Evolutionary conservation across 2,113 vertebrate genomes (phyloP).

Genomic region (Sebastes schlegelii): DNA sequence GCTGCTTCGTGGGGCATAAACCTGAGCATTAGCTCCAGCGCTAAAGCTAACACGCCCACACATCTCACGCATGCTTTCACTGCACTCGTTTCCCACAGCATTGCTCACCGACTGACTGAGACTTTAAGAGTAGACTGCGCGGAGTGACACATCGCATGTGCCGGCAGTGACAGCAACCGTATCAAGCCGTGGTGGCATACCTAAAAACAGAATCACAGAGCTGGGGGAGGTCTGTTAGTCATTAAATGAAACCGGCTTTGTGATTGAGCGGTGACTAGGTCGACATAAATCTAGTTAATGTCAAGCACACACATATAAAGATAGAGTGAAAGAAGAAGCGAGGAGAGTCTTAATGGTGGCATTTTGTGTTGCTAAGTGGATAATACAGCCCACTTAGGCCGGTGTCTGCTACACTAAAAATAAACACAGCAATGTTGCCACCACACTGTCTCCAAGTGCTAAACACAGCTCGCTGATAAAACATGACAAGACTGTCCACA

Average conservation of each 20-base stretch:
- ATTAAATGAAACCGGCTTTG: conserved; percentile 35
- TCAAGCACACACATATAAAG: background rate
- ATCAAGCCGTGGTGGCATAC: conserved; percentile 39
- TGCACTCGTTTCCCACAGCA: conserved; percentile 72
- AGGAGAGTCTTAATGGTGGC: background rate
- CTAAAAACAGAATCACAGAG: conserved; percentile 40
- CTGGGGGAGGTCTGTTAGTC: conserved; percentile 35
- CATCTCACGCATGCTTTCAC: conserved; percentile 82
- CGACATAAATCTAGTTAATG: background rate
- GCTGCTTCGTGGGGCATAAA: conserved; percentile 79
- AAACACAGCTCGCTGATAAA: conserved; percentile 57
- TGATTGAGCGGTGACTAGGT: conserved; percentile 22
- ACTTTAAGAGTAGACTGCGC: conserved; percentile 46
- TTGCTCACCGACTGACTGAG: conserved; percentile 60
- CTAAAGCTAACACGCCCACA: conserved; percentile 79
- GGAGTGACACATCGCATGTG: conserved; percentile 71
- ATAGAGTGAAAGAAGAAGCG: conserved; percentile 1
- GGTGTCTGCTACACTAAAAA: conserved; percentile 53
- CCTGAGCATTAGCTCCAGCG: conserved; percentile 65
- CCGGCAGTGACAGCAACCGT: conserved; percentile 55
- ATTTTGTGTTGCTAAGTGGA: conserved; percentile 47
- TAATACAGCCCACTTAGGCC: conserved; percentile 49
- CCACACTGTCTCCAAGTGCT: conserved; percentile 52
- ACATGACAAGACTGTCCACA: conserved; percentile 45
- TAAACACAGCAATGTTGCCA: conserved; percentile 57